Conservation (phyloP, 1,140 invertebrate genomes). For the Euura saliciscinereae region DNA sequence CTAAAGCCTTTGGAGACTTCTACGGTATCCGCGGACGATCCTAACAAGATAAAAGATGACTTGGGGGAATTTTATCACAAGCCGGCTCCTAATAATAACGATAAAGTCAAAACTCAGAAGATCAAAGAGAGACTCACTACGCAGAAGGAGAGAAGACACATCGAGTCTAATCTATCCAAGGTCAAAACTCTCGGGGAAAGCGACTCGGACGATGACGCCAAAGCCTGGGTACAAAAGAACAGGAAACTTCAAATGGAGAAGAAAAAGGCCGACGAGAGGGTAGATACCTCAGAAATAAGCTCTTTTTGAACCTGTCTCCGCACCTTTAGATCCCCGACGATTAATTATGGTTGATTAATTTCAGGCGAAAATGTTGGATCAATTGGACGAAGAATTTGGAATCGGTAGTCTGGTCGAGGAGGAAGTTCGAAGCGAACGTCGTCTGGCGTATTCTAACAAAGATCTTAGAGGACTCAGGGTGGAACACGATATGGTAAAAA, state of each 20-base stretch:
- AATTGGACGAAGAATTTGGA: slow-evolving; percentile 95
- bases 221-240: slow-evolving; percentile 83
- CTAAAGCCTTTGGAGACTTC: slow-evolving; percentile 88
- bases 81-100: slow-evolving; percentile 82
- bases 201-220: slow-evolving; percentile 76
- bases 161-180: slow-evolving; percentile 66
- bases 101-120: slow-evolving; percentile 81
- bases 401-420: slow-evolving; percentile 82
- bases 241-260: slow-evolving; percentile 81
- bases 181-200: slow-evolving; percentile 76
- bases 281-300: slow-evolving; percentile 40
- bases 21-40: slow-evolving; percentile 53
- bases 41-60: slow-evolving; percentile 73
- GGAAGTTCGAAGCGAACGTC: slow-evolving; percentile 70
- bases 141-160: slow-evolving; percentile 79
- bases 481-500: slow-evolving; percentile 77
- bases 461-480: slow-evolving; percentile 87
- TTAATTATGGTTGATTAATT: slow-evolving; percentile 29
- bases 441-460: slow-evolving; percentile 68
- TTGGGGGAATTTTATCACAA: slow-evolving; percentile 92
- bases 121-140: slow-evolving; percentile 80
- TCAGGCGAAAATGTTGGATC: slow-evolving; percentile 90
- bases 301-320: slow-evolving; percentile 13
- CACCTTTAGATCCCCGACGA: slow-evolving; percentile 14
- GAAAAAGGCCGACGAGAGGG: slow-evolving; percentile 85